Percentiles rank a stretch among this genome's conserved stretches.
These are phyloP conservation scores for Orcinus orca DNA, from an alignment of 2,113 vertebrate genomes.

Conservation along the genomic window DNA sequence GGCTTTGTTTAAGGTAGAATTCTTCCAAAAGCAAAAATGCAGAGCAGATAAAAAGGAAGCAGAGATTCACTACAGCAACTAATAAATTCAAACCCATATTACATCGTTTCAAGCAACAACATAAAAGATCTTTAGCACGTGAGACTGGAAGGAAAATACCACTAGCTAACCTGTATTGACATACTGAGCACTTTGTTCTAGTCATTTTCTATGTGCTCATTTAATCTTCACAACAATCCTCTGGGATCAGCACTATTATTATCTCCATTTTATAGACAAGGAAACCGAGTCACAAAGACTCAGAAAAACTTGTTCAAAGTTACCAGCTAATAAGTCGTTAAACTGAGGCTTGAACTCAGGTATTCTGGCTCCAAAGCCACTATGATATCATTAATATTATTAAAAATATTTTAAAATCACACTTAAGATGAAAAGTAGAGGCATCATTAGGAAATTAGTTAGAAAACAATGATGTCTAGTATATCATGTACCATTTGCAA, in stretches of 20 bases:
- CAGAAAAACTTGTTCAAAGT: background rate
- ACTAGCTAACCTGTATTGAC: background rate
- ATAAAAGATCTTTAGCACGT: background rate
- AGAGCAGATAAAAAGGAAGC: background rate
- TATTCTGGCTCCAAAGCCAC: background rate
- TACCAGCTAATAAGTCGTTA: background rate
- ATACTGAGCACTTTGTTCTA: background rate
- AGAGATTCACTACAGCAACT: background rate
- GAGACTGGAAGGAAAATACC: background rate
- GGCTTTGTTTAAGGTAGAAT: background rate
- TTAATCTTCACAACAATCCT: background rate
- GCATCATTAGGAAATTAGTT: background rate
- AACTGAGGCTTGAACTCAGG: background rate
- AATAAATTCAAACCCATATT: background rate
- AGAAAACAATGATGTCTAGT: background rate
- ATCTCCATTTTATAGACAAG: background rate
- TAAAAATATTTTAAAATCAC: background rate
- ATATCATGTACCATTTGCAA: background rate
- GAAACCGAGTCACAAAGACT: background rate
- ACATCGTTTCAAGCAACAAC: background rate
- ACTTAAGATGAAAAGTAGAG: slow-evolving; percentile 8
- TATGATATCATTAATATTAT: background rate
- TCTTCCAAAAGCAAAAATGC: background rate
- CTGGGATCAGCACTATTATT: background rate
- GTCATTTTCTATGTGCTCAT: background rate